These are phyloP conservation scores for Palaemon carinicauda DNA, from an alignment of 1,140 invertebrate species.

Conservation along the genomic window DNA sequence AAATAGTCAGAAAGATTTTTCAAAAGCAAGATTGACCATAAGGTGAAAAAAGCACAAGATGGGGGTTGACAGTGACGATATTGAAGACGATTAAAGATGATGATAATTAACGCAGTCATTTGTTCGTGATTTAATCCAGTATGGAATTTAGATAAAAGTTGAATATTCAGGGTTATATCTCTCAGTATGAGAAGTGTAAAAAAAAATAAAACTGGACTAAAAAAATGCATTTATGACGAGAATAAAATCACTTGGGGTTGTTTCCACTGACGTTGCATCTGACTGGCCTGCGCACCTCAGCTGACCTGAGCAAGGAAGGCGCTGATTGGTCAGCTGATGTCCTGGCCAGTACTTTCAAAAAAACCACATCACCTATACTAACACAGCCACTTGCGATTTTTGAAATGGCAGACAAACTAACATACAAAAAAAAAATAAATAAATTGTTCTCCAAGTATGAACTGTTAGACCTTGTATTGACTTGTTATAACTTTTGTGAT, in stretches of 20 bases:
- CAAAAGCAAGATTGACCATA: constrained; percentile 23
- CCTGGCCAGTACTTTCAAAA: neutral
- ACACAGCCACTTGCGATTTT: constrained; percentile 23
- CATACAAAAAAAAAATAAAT: constrained; percentile 1
- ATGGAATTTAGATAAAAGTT: neutral
- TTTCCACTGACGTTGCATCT: neutral
- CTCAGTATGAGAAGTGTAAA: neutral
- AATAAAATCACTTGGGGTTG: constrained; percentile 13
- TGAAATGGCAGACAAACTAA: neutral
- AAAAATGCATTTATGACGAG: no score
- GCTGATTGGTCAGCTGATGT: constrained; percentile 26
- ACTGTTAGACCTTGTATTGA: constrained; percentile 49
- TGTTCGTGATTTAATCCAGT: constrained; percentile 2
- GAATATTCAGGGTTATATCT: constrained; percentile 29
- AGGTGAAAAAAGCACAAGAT: constrained; percentile 8
- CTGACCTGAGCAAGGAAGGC: constrained; percentile 14
- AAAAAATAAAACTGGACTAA: neutral
- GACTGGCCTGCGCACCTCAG: neutral
- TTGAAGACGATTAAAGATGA: neutral
- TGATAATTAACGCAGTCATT: neutral
- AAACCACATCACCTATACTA: neutral
- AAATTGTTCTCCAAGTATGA: constrained; percentile 34
- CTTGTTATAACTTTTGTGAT: constrained; percentile 50
- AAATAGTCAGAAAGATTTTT: neutral
- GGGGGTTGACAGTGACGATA: constrained; percentile 24